phyloP scores from a whole-genome alignment of 2,888 invertebrate genomes.

The Hydraecia micacea region DNA sequence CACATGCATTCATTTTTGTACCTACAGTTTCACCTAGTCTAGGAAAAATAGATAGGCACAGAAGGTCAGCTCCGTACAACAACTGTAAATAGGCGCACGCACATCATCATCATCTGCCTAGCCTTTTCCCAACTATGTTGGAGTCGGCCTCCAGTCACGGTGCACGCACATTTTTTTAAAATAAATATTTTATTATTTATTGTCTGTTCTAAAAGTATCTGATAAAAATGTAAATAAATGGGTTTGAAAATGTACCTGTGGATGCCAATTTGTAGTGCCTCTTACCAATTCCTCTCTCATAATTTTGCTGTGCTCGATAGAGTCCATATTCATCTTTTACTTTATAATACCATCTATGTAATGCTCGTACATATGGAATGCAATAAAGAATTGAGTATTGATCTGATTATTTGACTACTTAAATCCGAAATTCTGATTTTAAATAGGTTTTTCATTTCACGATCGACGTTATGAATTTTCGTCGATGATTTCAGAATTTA shows the following conservation, averaged over 20 bases:
- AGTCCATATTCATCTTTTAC: too few species aligned
- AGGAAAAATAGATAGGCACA: not conserved
- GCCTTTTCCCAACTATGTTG: too few species aligned
- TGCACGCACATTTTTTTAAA: too few species aligned
- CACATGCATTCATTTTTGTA: constrained; percentile 35
- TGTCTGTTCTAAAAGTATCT: not conserved
- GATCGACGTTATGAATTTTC: not conserved
- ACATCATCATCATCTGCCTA: not conserved
- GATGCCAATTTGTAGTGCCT: not conserved
- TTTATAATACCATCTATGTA: too few species aligned
- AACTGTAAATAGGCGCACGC: not conserved
- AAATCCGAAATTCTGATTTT: not conserved
- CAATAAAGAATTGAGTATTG: too few species aligned
- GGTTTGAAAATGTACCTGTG: not conserved
- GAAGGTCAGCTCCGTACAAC: not conserved
- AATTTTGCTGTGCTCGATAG: too few species aligned
- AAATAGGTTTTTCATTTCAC: not conserved
- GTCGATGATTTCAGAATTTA: not conserved
- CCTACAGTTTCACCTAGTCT: constrained; percentile 9
- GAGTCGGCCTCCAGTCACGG: too few species aligned
- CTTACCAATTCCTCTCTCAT: too few species aligned
- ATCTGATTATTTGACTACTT: not conserved
- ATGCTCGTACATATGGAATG: too few species aligned
- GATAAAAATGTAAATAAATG: too few species aligned
- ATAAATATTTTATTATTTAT: too few species aligned